Base-by-base conservation (phyloP, 2,113 vertebrate species). In the Vidua macroura region DNA sequence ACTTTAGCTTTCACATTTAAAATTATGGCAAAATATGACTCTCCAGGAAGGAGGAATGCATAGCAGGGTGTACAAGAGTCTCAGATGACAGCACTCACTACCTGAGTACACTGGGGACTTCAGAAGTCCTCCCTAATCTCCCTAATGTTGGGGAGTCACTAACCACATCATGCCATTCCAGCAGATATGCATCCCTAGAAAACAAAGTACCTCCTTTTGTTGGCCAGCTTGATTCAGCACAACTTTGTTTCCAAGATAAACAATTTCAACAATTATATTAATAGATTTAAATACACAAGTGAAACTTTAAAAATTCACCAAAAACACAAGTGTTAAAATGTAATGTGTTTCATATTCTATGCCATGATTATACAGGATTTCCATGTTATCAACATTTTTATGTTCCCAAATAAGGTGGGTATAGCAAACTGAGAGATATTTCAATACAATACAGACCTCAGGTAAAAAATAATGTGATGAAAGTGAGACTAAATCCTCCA, bases 261-360 rank as follows among this genome's bases (percentile, higher is more conserved):
- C 4, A 63, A 55, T 73, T 51, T 49, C 21, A 81, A 24, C 6
- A 16, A 7, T 30, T 67, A 24, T 8, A 44, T 23, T 19, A 44
- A 41, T 12, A 69, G 14, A n/a, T 60, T 48, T 74, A 78, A 74
- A 78, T 16, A 58, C 11, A 56, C 6, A 82, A 55, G 9, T 9
- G 15, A 59, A 77, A 64, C 21, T 64, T 33, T 7, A 27, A 17
- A 69, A 78, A 69, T 10, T 37, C 27, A 9, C 5, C 16, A 6
- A 66, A 69, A 78, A 4, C 20, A 12, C 15, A 64, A 52, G n/a
- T 39, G 14, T 21, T 73, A 43, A 81, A 82, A 68, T 28, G 21
- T 25, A 49, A 39, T 1, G 0, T 2, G 2, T 43, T 79, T 25
- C 3, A 2, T 43, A 70, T 43, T 56, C n/a, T 56, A 22, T 53